Base-by-base conservation (phyloP, 2,888 invertebrate genomes). In the Cremastinae sp. region DNA sequence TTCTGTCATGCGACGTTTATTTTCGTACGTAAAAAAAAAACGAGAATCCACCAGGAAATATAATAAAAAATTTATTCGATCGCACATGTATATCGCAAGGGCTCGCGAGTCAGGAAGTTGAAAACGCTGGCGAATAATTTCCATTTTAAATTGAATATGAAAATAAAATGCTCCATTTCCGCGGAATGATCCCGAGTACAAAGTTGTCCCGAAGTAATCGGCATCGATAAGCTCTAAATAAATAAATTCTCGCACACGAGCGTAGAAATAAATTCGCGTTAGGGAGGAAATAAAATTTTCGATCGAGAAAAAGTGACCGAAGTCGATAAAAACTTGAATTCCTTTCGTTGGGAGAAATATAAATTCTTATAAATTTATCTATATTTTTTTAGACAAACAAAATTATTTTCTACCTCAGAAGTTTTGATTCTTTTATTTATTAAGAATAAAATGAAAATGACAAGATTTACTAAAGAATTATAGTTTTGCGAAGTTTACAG, bases 401-500 rank as follows among this genome's bases (percentile, higher is more conserved):
- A n/a, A n/a, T n/a, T n/a, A n/a, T n/a, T n/a, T n/a, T n/a, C n/a
- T n/a, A n/a, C n/a, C n/a, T n/a, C n/a, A n/a, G n/a, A n/a, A n/a
- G n/a, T n/a, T n/a, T n/a, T n/a, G n/a, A n/a, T n/a, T n/a, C n/a
- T n/a, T n/a, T 0, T 55, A 9, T 12, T 12, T 55, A 5, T 5
- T 10, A 39, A 12, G 14, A 49, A 49, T 49, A 9, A 10, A 53
- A 22, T n/a, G 9, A 64, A 22, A 53, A 41, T 39, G 53, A 18
- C 20, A 10, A 12, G 16, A 12, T 1, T 2, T 41, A 56, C 9
- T 47, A 41, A 47, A 18, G 37, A 68, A 68, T 68, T 56, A 56
- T 22, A 47, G 20, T 47, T 68, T 14, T 12, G 41, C 37, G 49
- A 41, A 72, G 68, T 75, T 68, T 71, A 72, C 75, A 75, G 66